A percentile compares a stretch with the other conserved stretches of the same genome.
Evolutionary conservation across 2,888 invertebrate species (phyloP).

Genomic region (Dastarcus helophoroides): DNA sequence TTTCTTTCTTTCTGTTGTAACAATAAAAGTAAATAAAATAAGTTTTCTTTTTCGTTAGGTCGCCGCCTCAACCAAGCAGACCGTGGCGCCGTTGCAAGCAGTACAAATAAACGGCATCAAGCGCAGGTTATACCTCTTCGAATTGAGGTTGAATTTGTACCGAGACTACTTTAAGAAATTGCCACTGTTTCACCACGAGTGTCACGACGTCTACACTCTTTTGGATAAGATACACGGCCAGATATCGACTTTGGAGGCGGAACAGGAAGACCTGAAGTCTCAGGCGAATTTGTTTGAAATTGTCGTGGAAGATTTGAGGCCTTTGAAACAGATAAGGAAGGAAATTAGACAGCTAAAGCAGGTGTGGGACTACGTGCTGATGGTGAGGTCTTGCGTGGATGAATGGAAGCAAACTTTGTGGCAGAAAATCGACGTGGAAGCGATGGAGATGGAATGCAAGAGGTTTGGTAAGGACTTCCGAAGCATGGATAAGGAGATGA

Average conservation of each 20-base stretch:
- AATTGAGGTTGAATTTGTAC: constrained; percentile 64
- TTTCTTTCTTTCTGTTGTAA: too few relatives aligned
- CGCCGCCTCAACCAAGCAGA: constrained; percentile 71
- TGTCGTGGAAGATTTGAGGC: constrained; percentile 69
- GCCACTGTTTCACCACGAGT: constrained; percentile 49
- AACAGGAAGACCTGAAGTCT: constrained; percentile 52
- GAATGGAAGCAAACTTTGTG: constrained; percentile 91
- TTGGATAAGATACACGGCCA: constrained; percentile 59
- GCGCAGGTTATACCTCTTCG: constrained; percentile 69
- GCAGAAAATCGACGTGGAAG: constrained; percentile 88
- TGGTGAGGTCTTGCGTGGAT: constrained; percentile 69
- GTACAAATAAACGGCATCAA: constrained; percentile 80
- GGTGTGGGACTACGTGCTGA: constrained; percentile 81
- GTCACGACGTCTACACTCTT: constrained; percentile 53
- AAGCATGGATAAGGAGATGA: constrained; percentile 68
- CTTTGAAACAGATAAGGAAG: constrained; percentile 59
- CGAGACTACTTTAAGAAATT: constrained; percentile 57
- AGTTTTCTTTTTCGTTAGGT: constrained; percentile 35
- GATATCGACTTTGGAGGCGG: constrained; percentile 53
- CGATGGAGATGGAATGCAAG: constrained; percentile 88
- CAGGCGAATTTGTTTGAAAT: constrained; percentile 80
- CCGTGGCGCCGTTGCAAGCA: constrained; percentile 77
- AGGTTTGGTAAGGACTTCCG: constrained; percentile 78
- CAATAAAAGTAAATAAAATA: too few relatives aligned
- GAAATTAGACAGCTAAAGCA: constrained; percentile 68